Evolutionary conservation across 2,797 vertebrate species (phyloP), one percentile per base, ranked within the genome.

Genomic region (Crax fasciolata): DNA sequence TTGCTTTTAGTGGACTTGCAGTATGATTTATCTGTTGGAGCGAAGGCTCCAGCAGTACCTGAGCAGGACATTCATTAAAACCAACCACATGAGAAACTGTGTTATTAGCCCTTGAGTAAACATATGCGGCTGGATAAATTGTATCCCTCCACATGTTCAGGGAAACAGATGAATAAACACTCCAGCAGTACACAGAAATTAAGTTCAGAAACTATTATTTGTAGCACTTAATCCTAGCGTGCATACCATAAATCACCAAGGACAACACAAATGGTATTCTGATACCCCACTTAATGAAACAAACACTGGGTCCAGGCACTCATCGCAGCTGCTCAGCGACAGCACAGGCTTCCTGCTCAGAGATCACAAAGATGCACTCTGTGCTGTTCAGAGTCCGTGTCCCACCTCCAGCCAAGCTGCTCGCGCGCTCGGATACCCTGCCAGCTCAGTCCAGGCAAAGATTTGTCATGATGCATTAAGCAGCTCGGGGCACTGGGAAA

Each of bases 361-460:
- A 78, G 73, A 85, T 67, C 68, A 54, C 90, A 94, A 94, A 96
- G 94, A 87, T 35, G 63, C 17, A 57, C 79, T 97, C 76, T 89
- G 93, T 87, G 88, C 88, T 96, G 90, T 80, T 87, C 89, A 95
- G 93, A 76, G 94, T 85, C 70, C 39, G 93, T 85, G 87, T 93
- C 90, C 54, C 74, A 83, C 88, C 81, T 76, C 81, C 91, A 80
- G 84, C 51, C 44, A 74, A 94, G 66, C 96, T 86, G 65, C 94
- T 96, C 89, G 65, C 68, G 16, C 93, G 94, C 98, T 98, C 97
- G 92, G 86, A 95, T 75, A 78, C 49, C 82, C 78, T 72, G 70
- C 90, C 93, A 74, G 66, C 55, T 75, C 79, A 89, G 84, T 95
- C 96, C 89, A 84, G 67, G 89, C 38, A 65, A 90, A 95, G 95